These are phyloP conservation scores for Dolomedes plantarius DNA, from an alignment of 2,888 invertebrate species.

Conservation along the genomic window DNA sequence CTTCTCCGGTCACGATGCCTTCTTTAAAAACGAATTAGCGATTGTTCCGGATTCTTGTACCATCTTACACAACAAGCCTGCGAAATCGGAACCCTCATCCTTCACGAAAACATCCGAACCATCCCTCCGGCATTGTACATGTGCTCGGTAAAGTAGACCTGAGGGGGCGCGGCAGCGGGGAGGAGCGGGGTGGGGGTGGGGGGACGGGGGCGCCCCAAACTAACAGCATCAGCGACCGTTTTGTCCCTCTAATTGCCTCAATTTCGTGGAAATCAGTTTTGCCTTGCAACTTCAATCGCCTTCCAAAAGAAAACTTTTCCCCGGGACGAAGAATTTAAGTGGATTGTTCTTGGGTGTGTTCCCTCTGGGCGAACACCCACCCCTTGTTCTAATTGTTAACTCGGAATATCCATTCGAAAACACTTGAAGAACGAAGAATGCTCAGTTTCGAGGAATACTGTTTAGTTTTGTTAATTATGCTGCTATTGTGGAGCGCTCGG, in stretches of 20 bases:
- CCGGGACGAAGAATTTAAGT: conserved; percentile 6
- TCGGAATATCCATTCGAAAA: conserved; percentile 11
- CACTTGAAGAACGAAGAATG: not conserved
- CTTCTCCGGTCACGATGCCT: not conserved
- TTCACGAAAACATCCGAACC: conserved; percentile 10
- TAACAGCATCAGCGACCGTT: conserved; percentile 68
- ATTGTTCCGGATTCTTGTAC: conserved; percentile 3
- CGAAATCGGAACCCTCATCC: not conserved
- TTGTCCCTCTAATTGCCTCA: conserved; percentile 65
- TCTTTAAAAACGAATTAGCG: conserved; percentile 8
- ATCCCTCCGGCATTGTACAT: conserved; percentile 6
- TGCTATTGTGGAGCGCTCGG: no score
- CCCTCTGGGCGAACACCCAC: not conserved
- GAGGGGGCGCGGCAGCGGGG: conserved; percentile 26
- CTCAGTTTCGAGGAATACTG: not conserved
- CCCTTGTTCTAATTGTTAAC: conserved; percentile 18
- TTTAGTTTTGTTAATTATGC: not conserved
- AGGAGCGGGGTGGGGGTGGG: not conserved
- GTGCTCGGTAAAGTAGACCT: not conserved
- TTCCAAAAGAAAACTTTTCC: conserved; percentile 5
- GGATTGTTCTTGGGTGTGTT: not conserved
- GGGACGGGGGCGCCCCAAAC: conserved; percentile 39
- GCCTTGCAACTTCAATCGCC: conserved; percentile 60
- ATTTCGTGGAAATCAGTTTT: conserved; percentile 70
- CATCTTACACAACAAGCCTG: not conserved